Conservation (phyloP, 2,113 vertebrate genomes). For the Brienomyrus brachyistius region DNA sequence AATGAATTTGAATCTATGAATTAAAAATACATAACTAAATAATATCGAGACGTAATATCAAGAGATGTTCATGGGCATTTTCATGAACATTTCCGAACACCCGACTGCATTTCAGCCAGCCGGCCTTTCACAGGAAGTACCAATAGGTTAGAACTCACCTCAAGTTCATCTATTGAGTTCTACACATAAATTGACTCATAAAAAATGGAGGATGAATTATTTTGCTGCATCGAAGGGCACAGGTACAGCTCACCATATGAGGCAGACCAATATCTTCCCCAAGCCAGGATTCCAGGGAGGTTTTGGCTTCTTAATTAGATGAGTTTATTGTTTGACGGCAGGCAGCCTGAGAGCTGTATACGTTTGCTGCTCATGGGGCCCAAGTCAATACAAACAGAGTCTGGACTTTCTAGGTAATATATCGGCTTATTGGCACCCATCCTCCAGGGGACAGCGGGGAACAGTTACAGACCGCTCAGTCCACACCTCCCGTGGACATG, state of each 20-base stretch:
- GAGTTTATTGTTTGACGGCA: neutral
- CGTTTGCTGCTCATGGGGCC: neutral
- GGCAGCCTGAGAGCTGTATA: neutral
- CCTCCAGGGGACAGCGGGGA: neutral
- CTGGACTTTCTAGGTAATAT: neutral
- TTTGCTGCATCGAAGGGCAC: neutral
- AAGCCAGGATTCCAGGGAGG: neutral
- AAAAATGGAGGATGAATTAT: slow-evolving; percentile 1
- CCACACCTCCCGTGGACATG: neutral
- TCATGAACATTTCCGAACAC: neutral
- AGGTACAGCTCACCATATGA: slow-evolving; percentile 7
- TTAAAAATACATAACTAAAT: neutral
- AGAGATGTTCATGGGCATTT: neutral
- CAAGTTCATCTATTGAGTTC: neutral
- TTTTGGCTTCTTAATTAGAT: neutral
- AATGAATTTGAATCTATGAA: neutral
- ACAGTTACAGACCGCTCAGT: neutral
- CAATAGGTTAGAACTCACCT: slow-evolving; percentile 5
- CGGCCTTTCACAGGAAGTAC: neutral
- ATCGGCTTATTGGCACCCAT: neutral
- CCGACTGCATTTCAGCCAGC: neutral
- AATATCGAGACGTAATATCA: neutral
- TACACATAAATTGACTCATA: slow-evolving; percentile 8
- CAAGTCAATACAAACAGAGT: neutral
- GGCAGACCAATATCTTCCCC: neutral